Evolutionary conservation across 2,888 invertebrate species (phyloP), one percentile per base, ranked within the genome.

Genomic region (Ormyrus labotus): DNA sequence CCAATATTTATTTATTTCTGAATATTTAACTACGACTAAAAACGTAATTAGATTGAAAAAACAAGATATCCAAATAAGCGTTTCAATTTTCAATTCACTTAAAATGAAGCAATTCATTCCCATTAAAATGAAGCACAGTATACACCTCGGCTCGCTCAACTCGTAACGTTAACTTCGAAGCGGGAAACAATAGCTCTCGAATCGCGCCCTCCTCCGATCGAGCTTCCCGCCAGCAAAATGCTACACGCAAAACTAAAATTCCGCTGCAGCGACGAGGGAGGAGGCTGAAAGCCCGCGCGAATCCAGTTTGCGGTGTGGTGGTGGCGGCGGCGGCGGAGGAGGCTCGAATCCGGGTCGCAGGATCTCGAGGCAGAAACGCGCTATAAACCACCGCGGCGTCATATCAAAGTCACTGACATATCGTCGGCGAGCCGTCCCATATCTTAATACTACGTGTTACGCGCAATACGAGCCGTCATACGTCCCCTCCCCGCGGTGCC

Each of bases 341-440:
- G 45, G 34, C 34, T 51, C 34, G 34, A 73, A 73, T 73, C 73
- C 65, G 74, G 65, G 51, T 51, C 64, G 60, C 47, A 71, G 67
- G 67, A 75, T 67, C 74, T 67, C 45, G 19, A 45, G 51, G 67
- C 60, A 75, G 71, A 71, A 51, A 50, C 13, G 74, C 65, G 11
- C 8, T 48, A 60, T 74, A 75, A 75, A 67, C 51, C 67, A 75
- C 34, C 34, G 19, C 3, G 60, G 58, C 58, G 55, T 74, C 74
- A 74, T 74, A 74, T 74, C 65, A 74, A 65, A 55, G 65, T 58
- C 65, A 48, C 58, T 58, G 74, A 60, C 58, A 58, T 65, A 75
- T 67, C 74, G 67, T 75, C 74, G 60, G 34, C 65, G 65, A 7
- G 61, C 19, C 13, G 13, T 65, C 51, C 34, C 48, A 50, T 60